Conservation (phyloP, 2,888 invertebrate genomes). For the Azorinus chamasolen region DNA sequence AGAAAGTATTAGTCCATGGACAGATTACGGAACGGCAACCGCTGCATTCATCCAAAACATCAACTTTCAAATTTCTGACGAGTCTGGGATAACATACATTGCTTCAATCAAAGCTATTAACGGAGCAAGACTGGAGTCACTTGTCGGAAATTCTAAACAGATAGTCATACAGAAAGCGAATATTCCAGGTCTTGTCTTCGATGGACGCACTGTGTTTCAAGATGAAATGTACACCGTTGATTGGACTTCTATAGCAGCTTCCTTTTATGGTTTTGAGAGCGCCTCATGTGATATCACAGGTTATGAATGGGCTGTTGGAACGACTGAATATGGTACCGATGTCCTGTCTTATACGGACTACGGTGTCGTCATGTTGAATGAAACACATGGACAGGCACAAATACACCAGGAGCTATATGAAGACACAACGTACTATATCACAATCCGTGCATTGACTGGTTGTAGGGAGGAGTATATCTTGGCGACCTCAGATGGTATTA, state of each 20-base stretch:
- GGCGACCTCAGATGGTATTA: slow-evolving; percentile 75
- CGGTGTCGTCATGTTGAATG: slow-evolving; percentile 73
- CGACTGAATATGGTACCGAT: slow-evolving; percentile 70
- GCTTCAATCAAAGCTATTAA: slow-evolving; percentile 64
- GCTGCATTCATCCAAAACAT: slow-evolving; percentile 50
- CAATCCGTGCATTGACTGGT: slow-evolving; percentile 73
- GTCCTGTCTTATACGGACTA: slow-evolving; percentile 71
- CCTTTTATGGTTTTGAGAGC: slow-evolving; percentile 76
- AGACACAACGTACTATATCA: slow-evolving; percentile 67
- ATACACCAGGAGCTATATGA: slow-evolving; percentile 68
- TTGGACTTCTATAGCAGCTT: slow-evolving; percentile 70
- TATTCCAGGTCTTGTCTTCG: slow-evolving; percentile 70
- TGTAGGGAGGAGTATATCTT: slow-evolving; percentile 71
- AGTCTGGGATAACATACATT: slow-evolving; percentile 37
- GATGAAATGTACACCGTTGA: slow-evolving; percentile 70
- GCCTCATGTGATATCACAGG: slow-evolving; percentile 71
- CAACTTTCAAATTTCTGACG: slow-evolving; percentile 37
- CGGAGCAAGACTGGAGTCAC: slow-evolving; percentile 66
- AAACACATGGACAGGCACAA: slow-evolving; percentile 70
- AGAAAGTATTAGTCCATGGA: slow-evolving; percentile 26
- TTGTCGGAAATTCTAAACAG: slow-evolving; percentile 42
- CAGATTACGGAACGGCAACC: slow-evolving; percentile 39
- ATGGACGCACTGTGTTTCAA: slow-evolving; percentile 63
- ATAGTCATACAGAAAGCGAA: slow-evolving; percentile 67
- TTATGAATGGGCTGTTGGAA: slow-evolving; percentile 78